Percentiles rank a stretch among this genome's conserved stretches.
Evolutionary conservation across 2,888 invertebrate species (phyloP).

Genomic region (Ormyrus nitidulus): DNA sequence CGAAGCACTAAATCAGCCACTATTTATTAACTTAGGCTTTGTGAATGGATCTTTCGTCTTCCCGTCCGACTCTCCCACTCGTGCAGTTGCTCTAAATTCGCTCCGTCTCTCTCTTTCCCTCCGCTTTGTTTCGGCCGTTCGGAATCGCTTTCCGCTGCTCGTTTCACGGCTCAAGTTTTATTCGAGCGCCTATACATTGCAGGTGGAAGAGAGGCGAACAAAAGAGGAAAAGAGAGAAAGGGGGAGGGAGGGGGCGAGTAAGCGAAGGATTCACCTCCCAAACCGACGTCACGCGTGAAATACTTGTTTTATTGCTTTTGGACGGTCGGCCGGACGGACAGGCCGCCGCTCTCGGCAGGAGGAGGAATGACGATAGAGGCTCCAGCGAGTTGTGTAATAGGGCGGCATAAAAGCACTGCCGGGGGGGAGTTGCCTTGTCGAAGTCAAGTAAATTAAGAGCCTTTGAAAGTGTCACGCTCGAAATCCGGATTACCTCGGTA

Average conservation of each 20-base stretch:
- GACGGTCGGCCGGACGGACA: slow-evolving; percentile 25
- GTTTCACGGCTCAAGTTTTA: slow-evolving; percentile 49
- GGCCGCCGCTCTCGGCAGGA: not conserved
- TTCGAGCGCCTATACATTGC: slow-evolving; percentile 14
- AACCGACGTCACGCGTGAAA: slow-evolving; percentile 44
- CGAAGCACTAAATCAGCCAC: too few species aligned
- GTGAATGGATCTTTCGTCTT: too few species aligned
- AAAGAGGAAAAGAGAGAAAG: not conserved
- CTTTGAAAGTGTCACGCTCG: slow-evolving; percentile 41
- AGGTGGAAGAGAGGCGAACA: slow-evolving; percentile 1
- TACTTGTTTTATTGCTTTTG: slow-evolving; percentile 50
- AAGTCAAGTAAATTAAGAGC: slow-evolving; percentile 39
- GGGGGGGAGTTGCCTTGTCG: slow-evolving; percentile 11
- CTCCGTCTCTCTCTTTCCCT: slow-evolving; percentile 6
- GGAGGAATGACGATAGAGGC: not conserved
- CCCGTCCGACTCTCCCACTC: too few species aligned
- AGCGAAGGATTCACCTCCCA: not conserved
- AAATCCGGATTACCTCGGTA: slow-evolving; percentile 32
- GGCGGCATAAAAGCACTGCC: not conserved
- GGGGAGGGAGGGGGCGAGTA: not conserved
- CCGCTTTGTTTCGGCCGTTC: slow-evolving; percentile 18
- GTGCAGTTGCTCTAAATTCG: too few species aligned
- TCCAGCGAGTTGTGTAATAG: slow-evolving; percentile 44
- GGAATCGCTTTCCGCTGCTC: slow-evolving; percentile 41
- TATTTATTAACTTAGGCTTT: too few species aligned